Conservation (phyloP, 2,113 vertebrate species). For the Corythoichthys haematopterus region DNA sequence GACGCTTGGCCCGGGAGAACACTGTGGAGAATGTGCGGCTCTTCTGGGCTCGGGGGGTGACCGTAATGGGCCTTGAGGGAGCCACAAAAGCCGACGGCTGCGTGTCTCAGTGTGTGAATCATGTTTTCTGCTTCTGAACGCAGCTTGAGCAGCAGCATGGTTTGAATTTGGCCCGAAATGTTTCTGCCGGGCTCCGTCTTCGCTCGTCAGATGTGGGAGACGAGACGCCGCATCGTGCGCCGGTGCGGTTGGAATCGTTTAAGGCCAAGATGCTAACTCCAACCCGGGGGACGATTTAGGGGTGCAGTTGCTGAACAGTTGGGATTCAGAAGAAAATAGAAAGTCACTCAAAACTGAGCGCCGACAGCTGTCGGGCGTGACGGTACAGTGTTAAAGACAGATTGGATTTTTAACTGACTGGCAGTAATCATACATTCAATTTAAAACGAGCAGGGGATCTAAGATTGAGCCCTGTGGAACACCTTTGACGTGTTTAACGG, state of each 20-base stretch:
- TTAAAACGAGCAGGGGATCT: no score
- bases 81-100: slow-evolving; percentile 54
- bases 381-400: neutral
- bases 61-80: slow-evolving; percentile 57
- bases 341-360: neutral
- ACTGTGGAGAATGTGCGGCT: slow-evolving; percentile 28
- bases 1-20: slow-evolving; percentile 32
- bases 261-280: neutral
- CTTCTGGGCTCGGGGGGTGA: slow-evolving; percentile 27
- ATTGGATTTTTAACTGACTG: neutral
- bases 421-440: no score
- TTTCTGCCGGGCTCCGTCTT: slow-evolving; percentile 1
- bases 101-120: slow-evolving; percentile 56
- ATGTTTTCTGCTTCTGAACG: slow-evolving; percentile 53
- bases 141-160: slow-evolving; percentile 25
- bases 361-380: no score
- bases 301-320: neutral
- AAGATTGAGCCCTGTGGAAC: no score
- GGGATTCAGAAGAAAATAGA: neutral
- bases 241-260: neutral
- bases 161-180: slow-evolving; percentile 31
- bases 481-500: no score
- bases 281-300: neutral
- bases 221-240: neutral
- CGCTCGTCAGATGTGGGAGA: neutral